Conservation (phyloP, 1,140 invertebrate species). For the Chionoecetes opilio region DNA sequence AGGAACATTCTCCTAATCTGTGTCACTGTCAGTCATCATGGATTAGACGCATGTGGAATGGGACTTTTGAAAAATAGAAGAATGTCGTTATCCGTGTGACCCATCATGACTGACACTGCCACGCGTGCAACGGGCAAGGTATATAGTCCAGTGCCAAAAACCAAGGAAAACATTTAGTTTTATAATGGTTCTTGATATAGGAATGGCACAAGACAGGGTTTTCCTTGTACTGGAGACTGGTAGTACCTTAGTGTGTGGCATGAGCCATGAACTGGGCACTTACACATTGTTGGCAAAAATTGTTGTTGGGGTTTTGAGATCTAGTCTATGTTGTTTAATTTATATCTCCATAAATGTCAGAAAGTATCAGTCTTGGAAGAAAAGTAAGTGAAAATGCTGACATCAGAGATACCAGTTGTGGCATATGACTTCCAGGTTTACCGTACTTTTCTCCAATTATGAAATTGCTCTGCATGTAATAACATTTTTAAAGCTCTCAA, state of each 20-base stretch:
- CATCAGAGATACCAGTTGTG: background rate
- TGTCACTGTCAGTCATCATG: constrained; percentile 62
- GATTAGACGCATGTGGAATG: constrained; percentile 50
- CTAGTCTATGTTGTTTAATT: constrained; percentile 62
- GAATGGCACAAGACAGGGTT: constrained; percentile 72
- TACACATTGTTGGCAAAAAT: constrained; percentile 74
- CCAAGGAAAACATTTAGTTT: constrained; percentile 79
- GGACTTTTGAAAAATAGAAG: constrained; percentile 54
- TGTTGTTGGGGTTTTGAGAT: constrained; percentile 69
- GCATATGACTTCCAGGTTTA: constrained; percentile 8
- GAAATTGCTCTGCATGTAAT: constrained; percentile 20
- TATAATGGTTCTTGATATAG: constrained; percentile 73
- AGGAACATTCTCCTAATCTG: constrained; percentile 74
- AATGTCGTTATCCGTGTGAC: constrained; percentile 48
- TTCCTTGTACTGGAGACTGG: constrained; percentile 75
- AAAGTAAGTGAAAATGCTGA: constrained; percentile 51
- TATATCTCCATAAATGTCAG: constrained; percentile 27
- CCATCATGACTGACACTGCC: constrained; percentile 66
- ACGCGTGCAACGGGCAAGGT: constrained; percentile 73
- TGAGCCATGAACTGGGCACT: constrained; percentile 76
- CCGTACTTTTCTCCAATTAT: constrained; percentile 30
- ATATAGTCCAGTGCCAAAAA: constrained; percentile 79
- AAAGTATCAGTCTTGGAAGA: constrained; percentile 37
- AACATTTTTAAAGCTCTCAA: constrained; percentile 19
- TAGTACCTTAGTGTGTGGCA: constrained; percentile 73